Base-by-base conservation (phyloP, 2,113 vertebrate species). In the Charina bottae region DNA sequence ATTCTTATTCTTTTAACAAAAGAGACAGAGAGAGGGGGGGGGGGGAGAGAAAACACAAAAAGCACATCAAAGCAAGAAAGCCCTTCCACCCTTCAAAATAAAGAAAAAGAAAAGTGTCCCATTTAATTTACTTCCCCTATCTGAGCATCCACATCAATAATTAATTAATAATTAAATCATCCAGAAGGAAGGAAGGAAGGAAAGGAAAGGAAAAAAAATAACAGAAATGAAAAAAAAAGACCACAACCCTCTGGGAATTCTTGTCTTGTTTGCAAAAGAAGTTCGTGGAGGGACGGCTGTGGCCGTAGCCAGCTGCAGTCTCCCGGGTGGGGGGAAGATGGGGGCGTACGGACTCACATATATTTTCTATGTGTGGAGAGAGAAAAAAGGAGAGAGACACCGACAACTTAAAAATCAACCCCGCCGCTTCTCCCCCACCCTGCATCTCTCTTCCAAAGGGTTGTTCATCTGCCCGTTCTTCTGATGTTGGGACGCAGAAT, bases 71-170 rank as follows among this genome's bases (percentile, higher is more conserved):
- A 91, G 85, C 68, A 87, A 94, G 64, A 94, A 64, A 54, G 7
- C 1, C 5, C 49, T 19, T 72, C 64, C 64, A 62, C 60, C 24
- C 8, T 28, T 28, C 26, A 72, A 17, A 72, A 72, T 33, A 89
- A 92, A 88, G 64, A 89, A 58, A 90, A 64, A 92, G 86, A 87
- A 94, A 93, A 94, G 92, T 93, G 92, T 95, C 93, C 93, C 90
- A 87, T 92, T 94, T 96, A 95, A 94, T 95, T 94, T 94, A 95
- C 93, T 94, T 93, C 28, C 93, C 92, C 87, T 83, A 83, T 96
- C 90, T 90, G 91, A 94, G 90, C 90, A 88, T 91, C 83, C n/a
- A 90, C 59, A 91, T 62, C 88, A 92, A 94, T 90, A 92, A 91
- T 93, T 91, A 92, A 92, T 87, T 91, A 64, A 91, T 91, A 58